These are phyloP conservation scores for Ruditapes philippinarum DNA, from an alignment of 1,140 invertebrate species.

Conservation along the genomic window DNA sequence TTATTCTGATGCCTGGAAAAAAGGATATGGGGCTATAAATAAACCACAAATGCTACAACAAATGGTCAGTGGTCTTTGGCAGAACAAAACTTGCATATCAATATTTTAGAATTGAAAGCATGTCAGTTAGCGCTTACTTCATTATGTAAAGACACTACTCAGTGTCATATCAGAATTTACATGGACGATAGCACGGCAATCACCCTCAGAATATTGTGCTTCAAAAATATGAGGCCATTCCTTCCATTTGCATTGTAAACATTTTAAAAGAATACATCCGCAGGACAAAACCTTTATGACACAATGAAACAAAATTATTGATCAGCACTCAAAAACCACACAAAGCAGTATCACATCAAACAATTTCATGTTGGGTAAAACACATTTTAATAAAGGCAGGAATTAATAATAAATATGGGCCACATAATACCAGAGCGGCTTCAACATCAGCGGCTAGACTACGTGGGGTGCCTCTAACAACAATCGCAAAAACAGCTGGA, in stretches of 20 bases:
- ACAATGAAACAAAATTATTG: background rate
- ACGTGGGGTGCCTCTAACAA: background rate
- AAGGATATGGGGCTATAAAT: slow-evolving; percentile 33
- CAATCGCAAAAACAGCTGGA: slow-evolving; percentile 18
- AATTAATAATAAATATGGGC: background rate
- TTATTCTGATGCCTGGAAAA: slow-evolving; percentile 22
- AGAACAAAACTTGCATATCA: slow-evolving; percentile 47
- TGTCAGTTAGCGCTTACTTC: background rate
- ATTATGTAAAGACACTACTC: background rate
- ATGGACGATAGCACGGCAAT: slow-evolving; percentile 4
- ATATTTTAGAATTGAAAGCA: slow-evolving; percentile 19
- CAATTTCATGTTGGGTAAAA: slow-evolving; percentile 15
- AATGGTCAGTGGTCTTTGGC: slow-evolving; percentile 45
- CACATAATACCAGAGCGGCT: slow-evolving; percentile 7
- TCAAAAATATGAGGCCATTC: background rate
- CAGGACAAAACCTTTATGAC: background rate
- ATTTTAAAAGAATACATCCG: background rate
- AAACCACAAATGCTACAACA: background rate
- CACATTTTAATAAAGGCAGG: slow-evolving; percentile 11
- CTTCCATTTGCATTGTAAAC: slow-evolving; percentile 8
- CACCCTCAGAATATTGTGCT: background rate
- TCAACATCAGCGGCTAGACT: background rate
- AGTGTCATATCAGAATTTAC: background rate
- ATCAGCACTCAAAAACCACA: slow-evolving; percentile 26
- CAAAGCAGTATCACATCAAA: slow-evolving; percentile 7